Conservation (phyloP, 1,140 invertebrate species). For the Phymastichus coffea region DNA sequence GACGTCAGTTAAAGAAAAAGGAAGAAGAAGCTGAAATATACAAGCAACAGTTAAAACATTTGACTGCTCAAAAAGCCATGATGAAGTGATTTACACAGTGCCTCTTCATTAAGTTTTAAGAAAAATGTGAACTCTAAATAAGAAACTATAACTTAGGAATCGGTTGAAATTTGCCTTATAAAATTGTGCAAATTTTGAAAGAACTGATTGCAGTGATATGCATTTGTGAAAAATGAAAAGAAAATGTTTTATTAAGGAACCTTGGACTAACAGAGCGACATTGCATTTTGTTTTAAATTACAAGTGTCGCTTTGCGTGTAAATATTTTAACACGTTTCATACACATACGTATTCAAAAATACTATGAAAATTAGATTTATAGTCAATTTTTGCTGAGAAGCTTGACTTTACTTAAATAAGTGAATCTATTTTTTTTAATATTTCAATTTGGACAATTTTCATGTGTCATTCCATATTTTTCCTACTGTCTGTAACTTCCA, state of each 20-base stretch:
- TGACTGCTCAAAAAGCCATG: constrained; percentile 41
- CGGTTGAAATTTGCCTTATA: constrained; percentile 9
- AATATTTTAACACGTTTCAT: constrained; percentile 20
- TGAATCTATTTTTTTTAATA: constrained; percentile 15
- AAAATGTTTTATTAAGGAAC: constrained; percentile 17
- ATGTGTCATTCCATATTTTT: constrained; percentile 35
- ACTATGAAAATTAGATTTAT: constrained; percentile 3
- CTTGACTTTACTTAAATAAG: not conserved
- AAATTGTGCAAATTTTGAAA: not conserved
- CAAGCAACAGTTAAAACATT: constrained; percentile 55
- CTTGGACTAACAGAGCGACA: not conserved
- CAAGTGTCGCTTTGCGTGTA: constrained; percentile 7
- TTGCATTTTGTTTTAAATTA: constrained; percentile 20
- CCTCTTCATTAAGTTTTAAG: constrained; percentile 12
- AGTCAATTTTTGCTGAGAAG: constrained; percentile 5
- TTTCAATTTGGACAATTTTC: constrained; percentile 4
- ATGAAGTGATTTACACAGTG: constrained; percentile 32
- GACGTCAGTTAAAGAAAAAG: constrained; percentile 56
- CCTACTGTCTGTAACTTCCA: constrained; percentile 8
- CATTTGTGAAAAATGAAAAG: not conserved
- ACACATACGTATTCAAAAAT: not conserved
- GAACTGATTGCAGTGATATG: not conserved
- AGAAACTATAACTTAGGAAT: constrained; percentile 15
- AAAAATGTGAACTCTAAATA: constrained; percentile 13
- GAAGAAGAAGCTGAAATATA: constrained; percentile 59